Evolutionary conservation across 2,888 invertebrate genomes (phyloP).

Genomic region (Ormia ochracea): DNA sequence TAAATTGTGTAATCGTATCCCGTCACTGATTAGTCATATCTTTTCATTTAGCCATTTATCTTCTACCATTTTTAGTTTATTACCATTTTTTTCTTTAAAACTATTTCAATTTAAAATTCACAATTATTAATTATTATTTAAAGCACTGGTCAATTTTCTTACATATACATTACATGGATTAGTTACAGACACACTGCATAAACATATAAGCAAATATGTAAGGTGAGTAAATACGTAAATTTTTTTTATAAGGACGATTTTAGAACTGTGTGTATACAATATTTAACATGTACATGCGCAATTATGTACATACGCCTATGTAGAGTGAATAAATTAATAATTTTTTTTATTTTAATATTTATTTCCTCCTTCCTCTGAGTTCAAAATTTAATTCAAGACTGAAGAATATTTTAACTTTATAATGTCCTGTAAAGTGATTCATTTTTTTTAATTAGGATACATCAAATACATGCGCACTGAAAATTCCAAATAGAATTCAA

Average conservation of each 20-base stretch:
- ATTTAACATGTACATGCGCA: too few relatives aligned
- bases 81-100: conserved; percentile 40
- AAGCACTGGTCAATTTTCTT: conserved; percentile 53
- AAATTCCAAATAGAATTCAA: conserved; percentile 68
- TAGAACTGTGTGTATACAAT: conserved; percentile 43
- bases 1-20: conserved; percentile 73
- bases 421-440: conserved; percentile 68
- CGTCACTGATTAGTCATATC: conserved; percentile 75
- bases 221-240: neutral
- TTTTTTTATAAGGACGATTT: neutral
- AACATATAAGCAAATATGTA: conserved; percentile 24
- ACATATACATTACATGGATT: too few relatives aligned
- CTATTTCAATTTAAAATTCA: conserved; percentile 65
- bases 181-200: conserved; percentile 25
- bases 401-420: conserved; percentile 69
- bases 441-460: conserved; percentile 69
- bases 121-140: conserved; percentile 42
- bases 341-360: conserved; percentile 49
- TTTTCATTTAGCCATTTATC: conserved; percentile 59
- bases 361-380: conserved; percentile 73
- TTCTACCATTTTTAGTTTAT: conserved; percentile 31
- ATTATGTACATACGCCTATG: conserved; percentile 47
- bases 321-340: conserved; percentile 47
- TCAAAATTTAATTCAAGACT: conserved; percentile 76
- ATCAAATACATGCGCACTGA: conserved; percentile 74